Conservation (phyloP, 2,888 invertebrate species). For the Campopleginae sp. region DNA sequence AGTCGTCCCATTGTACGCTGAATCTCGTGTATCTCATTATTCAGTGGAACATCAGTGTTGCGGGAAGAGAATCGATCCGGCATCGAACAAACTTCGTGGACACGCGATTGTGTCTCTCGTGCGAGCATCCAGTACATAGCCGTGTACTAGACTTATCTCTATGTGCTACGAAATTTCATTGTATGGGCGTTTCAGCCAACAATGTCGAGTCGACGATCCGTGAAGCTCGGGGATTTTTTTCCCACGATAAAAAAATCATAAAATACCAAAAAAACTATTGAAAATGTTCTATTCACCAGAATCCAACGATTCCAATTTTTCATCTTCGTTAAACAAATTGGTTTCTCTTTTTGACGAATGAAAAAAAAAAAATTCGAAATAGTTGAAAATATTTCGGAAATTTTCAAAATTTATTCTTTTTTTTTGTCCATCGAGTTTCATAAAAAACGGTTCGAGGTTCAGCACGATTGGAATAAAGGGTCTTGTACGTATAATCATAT, state of each 20-base stretch:
- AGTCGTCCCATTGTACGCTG: slow-evolving; percentile 29
- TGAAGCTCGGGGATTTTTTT: background rate
- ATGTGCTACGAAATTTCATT: slow-evolving; percentile 13
- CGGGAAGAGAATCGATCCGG: slow-evolving; percentile 62
- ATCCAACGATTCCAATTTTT: too few species aligned
- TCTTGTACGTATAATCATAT: background rate
- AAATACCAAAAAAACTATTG: background rate
- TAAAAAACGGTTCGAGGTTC: background rate
- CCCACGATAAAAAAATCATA: background rate
- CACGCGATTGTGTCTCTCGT: slow-evolving; percentile 67
- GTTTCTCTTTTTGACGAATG: too few species aligned
- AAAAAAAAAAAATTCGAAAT: too few species aligned
- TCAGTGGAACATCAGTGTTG: slow-evolving; percentile 38
- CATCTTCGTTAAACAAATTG: too few species aligned
- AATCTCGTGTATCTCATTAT: slow-evolving; percentile 62
- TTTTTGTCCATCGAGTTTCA: background rate
- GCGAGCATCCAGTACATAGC: slow-evolving; percentile 42
- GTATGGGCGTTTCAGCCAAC: slow-evolving; percentile 18
- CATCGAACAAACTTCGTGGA: slow-evolving; percentile 70
- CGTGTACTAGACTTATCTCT: slow-evolving; percentile 6
- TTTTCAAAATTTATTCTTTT: background rate
- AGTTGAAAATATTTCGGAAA: too few species aligned
- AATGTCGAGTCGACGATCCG: background rate
- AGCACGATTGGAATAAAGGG: background rate
- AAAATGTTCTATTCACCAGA: background rate